Conservation (phyloP, 2,797 vertebrate genomes). For the Ispidina lecontei region DNA sequence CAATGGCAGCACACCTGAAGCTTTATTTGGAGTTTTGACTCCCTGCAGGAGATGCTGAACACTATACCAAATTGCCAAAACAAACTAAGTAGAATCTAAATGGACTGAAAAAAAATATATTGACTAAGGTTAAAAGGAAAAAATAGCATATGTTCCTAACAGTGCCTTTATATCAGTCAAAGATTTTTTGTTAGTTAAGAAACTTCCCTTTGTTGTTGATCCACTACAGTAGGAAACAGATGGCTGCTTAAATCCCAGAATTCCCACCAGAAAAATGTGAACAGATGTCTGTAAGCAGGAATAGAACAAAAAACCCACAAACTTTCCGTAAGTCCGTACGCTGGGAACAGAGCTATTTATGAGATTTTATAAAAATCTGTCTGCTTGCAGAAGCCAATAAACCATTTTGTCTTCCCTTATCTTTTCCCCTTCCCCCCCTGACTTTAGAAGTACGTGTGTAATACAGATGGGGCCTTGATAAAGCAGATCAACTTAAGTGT, state of each 20-base stretch:
- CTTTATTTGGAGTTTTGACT: neutral
- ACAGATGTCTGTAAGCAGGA: slow-evolving; percentile 68
- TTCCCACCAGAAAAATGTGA: slow-evolving; percentile 66
- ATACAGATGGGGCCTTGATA: neutral
- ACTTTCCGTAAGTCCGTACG: neutral
- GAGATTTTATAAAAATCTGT: slow-evolving; percentile 40
- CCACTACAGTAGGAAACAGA: slow-evolving; percentile 58
- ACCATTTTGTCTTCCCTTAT: neutral
- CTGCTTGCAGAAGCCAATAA: slow-evolving; percentile 14
- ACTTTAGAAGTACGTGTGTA: neutral
- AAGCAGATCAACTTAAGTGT: neutral
- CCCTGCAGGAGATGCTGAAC: neutral
- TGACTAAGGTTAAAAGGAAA: slow-evolving; percentile 39
- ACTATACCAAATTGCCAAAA: neutral
- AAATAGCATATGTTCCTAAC: slow-evolving; percentile 24
- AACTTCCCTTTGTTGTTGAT: slow-evolving; percentile 60
- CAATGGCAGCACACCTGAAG: neutral
- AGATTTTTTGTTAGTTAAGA: slow-evolving; percentile 48
- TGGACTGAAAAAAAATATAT: slow-evolving; percentile 27
- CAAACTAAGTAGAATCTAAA: neutral
- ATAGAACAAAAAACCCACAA: neutral
- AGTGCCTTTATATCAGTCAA: slow-evolving; percentile 37
- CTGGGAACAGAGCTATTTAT: slow-evolving; percentile 27
- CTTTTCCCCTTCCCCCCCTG: neutral
- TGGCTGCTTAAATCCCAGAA: slow-evolving; percentile 68